phyloP scores from a whole-genome alignment of 2,888 invertebrate species.

The Drosophila formosana region DNA sequence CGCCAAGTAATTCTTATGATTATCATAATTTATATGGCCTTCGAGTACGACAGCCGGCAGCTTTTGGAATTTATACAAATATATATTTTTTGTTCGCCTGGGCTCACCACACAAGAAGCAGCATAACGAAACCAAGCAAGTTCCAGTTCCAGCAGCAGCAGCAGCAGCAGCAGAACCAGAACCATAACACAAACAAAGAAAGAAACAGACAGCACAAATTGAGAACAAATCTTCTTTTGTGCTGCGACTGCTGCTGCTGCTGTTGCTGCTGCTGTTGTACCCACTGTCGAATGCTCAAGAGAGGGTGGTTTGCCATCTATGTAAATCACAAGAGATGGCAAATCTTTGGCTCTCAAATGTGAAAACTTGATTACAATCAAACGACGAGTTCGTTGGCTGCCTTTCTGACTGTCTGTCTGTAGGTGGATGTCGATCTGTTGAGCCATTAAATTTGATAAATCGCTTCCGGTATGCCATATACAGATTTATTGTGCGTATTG shows the following conservation, averaged over 20 bases:
- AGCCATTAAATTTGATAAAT: slow-evolving; percentile 5
- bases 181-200: slow-evolving; percentile 44
- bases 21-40: slow-evolving; percentile 81
- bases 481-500: slow-evolving; percentile 1
- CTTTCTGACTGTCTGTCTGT: neutral
- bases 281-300: neutral
- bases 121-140: slow-evolving; percentile 47
- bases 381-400: neutral
- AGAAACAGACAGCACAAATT: slow-evolving; percentile 25
- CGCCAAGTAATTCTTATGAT: slow-evolving; percentile 78
- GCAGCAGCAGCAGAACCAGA: slow-evolving; percentile 31
- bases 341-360: neutral
- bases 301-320: neutral
- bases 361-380: slow-evolving; percentile 2
- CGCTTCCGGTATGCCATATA: slow-evolving; percentile 1
- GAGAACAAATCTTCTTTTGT: slow-evolving; percentile 44
- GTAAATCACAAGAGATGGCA: neutral
- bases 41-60: slow-evolving; percentile 55
- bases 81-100: slow-evolving; percentile 12
- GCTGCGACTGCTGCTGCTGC: slow-evolving; percentile 21
- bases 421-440: neutral
- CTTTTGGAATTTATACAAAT: slow-evolving; percentile 43
- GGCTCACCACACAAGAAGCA: slow-evolving; percentile 26
- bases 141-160: slow-evolving; percentile 54
- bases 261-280: slow-evolving; percentile 15